Evolutionary conservation across 1,140 invertebrate genomes (phyloP).

Genomic region (Philotrypesis tridentata): DNA sequence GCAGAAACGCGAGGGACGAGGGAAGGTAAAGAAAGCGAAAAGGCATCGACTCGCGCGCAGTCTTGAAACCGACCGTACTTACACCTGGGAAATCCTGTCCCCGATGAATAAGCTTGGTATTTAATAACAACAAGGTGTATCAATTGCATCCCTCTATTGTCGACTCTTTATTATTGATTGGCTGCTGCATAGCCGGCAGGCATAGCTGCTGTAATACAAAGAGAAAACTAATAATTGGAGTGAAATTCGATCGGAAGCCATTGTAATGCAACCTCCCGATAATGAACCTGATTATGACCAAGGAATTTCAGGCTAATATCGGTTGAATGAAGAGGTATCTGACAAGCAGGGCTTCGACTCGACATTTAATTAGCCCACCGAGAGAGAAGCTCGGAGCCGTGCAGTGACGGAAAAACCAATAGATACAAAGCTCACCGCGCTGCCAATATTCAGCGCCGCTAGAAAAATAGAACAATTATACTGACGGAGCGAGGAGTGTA

Average conservation of each 20-base stretch:
- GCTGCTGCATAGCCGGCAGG: background rate
- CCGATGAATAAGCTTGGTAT: constrained; percentile 58
- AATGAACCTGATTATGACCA: background rate
- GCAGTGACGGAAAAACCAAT: no score
- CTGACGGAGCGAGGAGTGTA: constrained; percentile 6
- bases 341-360: background rate
- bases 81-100: constrained; percentile 60
- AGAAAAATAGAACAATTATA: background rate
- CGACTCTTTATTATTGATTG: constrained; percentile 51
- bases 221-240: background rate
- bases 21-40: constrained; percentile 25
- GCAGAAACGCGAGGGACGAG: constrained; percentile 35
- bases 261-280: background rate
- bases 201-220: constrained; percentile 12
- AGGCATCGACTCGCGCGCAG: background rate
- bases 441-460: background rate
- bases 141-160: constrained; percentile 42
- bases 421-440: no score
- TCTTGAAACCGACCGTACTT: constrained; percentile 13
- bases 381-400: no score
- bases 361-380: background rate
- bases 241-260: constrained; percentile 28
- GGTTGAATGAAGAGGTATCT: background rate
- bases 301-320: background rate
- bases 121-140: constrained; percentile 56